These are phyloP conservation scores for Arbacia lixula DNA, from an alignment of 53 echinoderm and acorn worm species.

Conservation along the genomic window DNA sequence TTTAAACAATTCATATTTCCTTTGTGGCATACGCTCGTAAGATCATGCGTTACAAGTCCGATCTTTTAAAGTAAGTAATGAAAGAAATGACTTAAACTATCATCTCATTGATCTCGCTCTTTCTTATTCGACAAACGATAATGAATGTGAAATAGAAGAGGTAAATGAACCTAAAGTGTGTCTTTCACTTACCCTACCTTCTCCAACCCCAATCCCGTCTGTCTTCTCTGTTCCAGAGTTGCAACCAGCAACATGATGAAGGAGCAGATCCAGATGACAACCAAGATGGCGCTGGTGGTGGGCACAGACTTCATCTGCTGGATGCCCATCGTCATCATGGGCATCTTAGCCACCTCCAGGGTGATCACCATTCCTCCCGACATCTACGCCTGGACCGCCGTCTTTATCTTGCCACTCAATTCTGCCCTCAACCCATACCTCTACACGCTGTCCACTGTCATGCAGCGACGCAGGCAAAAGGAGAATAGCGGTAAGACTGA, in stretches of 20 bases:
- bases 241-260: slow-evolving; percentile 33
- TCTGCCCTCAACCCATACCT: slow-evolving; percentile 38
- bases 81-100: too few species aligned
- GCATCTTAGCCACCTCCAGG: slow-evolving; percentile 18
- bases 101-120: too few species aligned
- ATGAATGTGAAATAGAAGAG: too few species aligned
- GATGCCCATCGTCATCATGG: slow-evolving; percentile 44
- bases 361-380: slow-evolving; percentile 25
- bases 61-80: too few species aligned
- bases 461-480: slow-evolving; percentile 24
- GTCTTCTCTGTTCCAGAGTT: neutral
- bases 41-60: too few species aligned
- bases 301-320: slow-evolving; percentile 37
- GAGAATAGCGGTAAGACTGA: slow-evolving; percentile 29
- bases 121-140: too few species aligned
- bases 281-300: slow-evolving; percentile 42
- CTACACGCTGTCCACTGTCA: slow-evolving; percentile 29
- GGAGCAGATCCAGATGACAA: slow-evolving; percentile 37
- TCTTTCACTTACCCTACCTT: too few species aligned
- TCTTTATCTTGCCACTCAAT: slow-evolving; percentile 37
- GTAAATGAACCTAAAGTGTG: too few species aligned
- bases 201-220: too few species aligned
- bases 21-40: too few species aligned
- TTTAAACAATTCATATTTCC: too few species aligned
- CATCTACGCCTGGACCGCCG: slow-evolving; percentile 41